Evolutionary conservation across 2,888 invertebrate genomes (phyloP), one percentile per base, ranked within the genome.

Genomic region (Loripinus fragilis): DNA sequence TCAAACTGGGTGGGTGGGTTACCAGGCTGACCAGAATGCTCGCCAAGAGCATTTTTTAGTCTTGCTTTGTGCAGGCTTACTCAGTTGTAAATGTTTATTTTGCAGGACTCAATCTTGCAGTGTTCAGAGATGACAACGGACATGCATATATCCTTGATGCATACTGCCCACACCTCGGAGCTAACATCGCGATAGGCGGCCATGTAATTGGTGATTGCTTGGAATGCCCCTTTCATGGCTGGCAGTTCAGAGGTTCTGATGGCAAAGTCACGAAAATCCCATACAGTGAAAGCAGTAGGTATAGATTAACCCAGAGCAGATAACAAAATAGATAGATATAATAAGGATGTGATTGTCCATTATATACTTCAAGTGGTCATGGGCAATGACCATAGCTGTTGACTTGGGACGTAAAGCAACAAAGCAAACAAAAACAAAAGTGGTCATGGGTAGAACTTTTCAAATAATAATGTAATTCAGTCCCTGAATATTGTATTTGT

Each of bases 91-190:
- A 38, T 38, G 5, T 45, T 52, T 52, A 66, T 71, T 23, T 89
- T 89, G 60, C 88, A 96, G 96, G 96, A 1, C 94, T 96, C 88
- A 95, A 96, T 84, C 95, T 97, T 41, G 96, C 96, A 48, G 95
- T 97, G 0, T 97, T 97, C 35, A 92, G 95, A 15, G 95, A 95
- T 0, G 94, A 95, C 65, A 94, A 95, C 48, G 96, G 96, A 0
- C 87, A 94, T 3, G 95, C 95, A 0, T 95, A 96, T 73, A 95
- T 96, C 0, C 94, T 97, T 42, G 96, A 98, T 92, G 97, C 98
- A 0, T 97, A 97, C 91, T 98, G 98, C 88, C 97, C 98, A 0
- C 98, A 98, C 91, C 94, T 98, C 86, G 98, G 98, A 0, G 98
- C 98, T 0, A 97, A 98, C 92, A 94, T 98, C 90, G 97, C 95